Conservation (phyloP, 1,140 invertebrate genomes). For the Steinernema khuongi region DNA sequence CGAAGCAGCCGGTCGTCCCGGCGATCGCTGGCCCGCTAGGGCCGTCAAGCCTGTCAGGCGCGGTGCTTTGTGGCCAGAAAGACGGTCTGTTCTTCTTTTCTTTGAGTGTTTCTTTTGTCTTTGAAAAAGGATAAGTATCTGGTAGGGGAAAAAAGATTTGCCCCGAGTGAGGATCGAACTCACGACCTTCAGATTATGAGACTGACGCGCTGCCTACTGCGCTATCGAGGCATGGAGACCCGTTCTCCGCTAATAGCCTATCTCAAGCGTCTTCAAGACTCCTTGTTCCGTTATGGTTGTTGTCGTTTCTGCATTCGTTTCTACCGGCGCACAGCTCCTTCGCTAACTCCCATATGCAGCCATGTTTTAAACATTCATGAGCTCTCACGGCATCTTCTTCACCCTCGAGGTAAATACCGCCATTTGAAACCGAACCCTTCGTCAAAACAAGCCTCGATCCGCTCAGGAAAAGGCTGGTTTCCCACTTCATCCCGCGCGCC, state of each 20-base stretch:
- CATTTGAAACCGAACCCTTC: too few relatives aligned
- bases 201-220: constrained; percentile 90
- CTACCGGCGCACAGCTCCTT: too few relatives aligned
- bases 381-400: too few relatives aligned
- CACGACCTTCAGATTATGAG: constrained; percentile 93
- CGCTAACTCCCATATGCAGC: too few relatives aligned
- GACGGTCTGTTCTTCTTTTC: background rate
- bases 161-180: constrained; percentile 78
- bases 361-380: too few relatives aligned
- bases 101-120: background rate
- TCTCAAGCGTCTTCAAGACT: background rate
- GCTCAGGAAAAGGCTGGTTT: constrained; percentile 3
- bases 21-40: background rate
- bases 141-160: background rate
- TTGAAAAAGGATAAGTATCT: background rate
- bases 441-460: background rate
- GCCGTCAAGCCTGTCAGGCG: background rate
- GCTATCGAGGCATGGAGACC: constrained; percentile 62
- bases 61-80: background rate
- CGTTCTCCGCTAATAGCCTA: background rate
- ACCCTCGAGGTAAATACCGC: too few relatives aligned
- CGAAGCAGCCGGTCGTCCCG: constrained; percentile 5
- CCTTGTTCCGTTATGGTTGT: too few relatives aligned
- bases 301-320: too few relatives aligned
- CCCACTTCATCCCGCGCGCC: background rate